Evolutionary conservation across 2,888 invertebrate genomes (phyloP).

Genomic region (Diabrotica balteata): DNA sequence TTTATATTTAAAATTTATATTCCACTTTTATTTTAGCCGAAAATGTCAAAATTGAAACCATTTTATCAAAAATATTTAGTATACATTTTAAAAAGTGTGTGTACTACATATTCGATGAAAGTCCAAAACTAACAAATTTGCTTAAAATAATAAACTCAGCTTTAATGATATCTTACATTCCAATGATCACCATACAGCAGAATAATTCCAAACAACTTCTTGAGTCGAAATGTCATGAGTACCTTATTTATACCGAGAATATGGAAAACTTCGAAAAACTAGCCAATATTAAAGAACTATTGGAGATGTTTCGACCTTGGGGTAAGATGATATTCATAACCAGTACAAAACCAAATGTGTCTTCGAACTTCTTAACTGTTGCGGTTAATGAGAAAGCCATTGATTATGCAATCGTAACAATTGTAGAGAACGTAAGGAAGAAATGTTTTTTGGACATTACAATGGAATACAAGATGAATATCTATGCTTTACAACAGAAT

Average conservation of each 20-base stretch:
- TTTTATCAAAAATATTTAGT: slow-evolving; percentile 6
- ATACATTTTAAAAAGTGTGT: neutral
- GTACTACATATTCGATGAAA: slow-evolving; percentile 6
- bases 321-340: slow-evolving; percentile 1
- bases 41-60: neutral
- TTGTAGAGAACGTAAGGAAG: neutral
- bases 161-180: neutral
- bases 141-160: slow-evolving; percentile 8
- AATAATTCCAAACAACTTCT: neutral
- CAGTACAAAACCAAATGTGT: neutral
- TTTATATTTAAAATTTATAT: too few species aligned
- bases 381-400: slow-evolving; percentile 4
- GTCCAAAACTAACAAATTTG: neutral
- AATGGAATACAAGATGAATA: neutral
- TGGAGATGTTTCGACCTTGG: slow-evolving; percentile 15
- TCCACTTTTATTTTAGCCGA: neutral
- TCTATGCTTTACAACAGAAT: neutral
- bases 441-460: neutral
- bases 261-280: neutral
- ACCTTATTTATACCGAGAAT: slow-evolving; percentile 2
- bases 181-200: neutral
- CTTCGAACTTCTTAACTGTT: neutral
- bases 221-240: neutral
- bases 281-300: neutral
- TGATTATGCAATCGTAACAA: neutral